phyloP scores from a whole-genome alignment of 1,140 invertebrate genomes.

The Ostrea denselamellosa region DNA sequence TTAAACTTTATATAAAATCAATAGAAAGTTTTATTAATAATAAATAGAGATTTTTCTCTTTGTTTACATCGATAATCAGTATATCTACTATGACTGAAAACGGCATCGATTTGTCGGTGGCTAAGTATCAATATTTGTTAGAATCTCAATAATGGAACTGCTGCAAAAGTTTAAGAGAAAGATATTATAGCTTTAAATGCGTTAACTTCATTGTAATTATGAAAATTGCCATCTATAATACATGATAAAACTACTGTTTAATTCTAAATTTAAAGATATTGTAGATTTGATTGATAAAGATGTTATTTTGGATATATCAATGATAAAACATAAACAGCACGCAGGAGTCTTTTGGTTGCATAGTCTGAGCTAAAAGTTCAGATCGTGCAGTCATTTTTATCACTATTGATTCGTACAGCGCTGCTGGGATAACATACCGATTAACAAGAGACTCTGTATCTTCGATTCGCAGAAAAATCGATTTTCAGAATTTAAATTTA shows the following conservation, averaged over 20 bases:
- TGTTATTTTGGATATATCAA: no score
- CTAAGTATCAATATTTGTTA: background rate
- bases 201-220: no score
- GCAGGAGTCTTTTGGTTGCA: no score
- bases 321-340: no score
- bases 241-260: no score
- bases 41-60: conserved; percentile 20
- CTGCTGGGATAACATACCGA: background rate
- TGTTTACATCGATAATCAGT: conserved; percentile 6
- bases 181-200: background rate
- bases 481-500: background rate
- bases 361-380: background rate
- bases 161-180: background rate
- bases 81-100: background rate
- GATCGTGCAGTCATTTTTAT: background rate
- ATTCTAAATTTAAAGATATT: no score
- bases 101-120: background rate
- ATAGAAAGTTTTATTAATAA: conserved; percentile 26
- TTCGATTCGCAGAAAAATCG: conserved; percentile 1
- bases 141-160: background rate
- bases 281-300: no score
- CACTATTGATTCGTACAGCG: background rate
- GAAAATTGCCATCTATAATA: no score
- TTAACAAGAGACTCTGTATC: background rate
- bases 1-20: conserved; percentile 38